phyloP scores from a whole-genome alignment of 2,888 invertebrate genomes.

The Cartodere bifasciata region DNA sequence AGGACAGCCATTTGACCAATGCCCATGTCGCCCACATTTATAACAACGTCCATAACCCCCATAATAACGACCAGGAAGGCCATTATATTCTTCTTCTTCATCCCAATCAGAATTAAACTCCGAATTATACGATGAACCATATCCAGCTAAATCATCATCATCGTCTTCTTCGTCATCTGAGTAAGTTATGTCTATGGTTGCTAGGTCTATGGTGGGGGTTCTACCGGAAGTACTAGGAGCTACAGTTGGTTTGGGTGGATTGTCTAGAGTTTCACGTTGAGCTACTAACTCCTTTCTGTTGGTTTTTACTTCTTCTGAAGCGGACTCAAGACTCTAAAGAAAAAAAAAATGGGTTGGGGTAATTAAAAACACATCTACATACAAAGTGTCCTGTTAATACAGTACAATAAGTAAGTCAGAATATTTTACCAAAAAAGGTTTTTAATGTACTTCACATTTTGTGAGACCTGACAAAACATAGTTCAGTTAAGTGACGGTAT shows the following conservation, averaged over 20 bases:
- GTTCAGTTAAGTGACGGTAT: no score
- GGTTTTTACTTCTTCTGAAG: slow-evolving; percentile 45
- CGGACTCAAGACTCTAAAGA: slow-evolving; percentile 49
- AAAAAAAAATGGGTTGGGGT: slow-evolving; percentile 55
- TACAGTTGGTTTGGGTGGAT: not conserved
- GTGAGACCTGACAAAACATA: no score
- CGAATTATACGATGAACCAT: not conserved
- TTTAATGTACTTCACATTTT: no score
- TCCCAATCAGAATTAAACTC: no score
- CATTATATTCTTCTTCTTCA: slow-evolving; percentile 22
- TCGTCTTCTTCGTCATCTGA: slow-evolving; percentile 8
- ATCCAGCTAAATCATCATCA: slow-evolving; percentile 7
- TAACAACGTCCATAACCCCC: slow-evolving; percentile 50
- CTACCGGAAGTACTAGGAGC: no score
- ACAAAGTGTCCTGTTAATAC: no score
- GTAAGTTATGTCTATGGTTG: no score
- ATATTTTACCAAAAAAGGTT: no score
- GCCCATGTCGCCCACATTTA: slow-evolving; percentile 40
- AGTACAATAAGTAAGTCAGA: no score
- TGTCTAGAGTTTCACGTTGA: slow-evolving; percentile 33
- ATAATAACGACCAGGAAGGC: slow-evolving; percentile 37
- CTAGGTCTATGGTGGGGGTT: no score
- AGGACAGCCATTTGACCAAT: slow-evolving; percentile 37
- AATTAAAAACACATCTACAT: no score
- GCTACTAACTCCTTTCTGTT: slow-evolving; percentile 42